A percentile compares a stretch with the other conserved stretches of the same genome.
These are phyloP conservation scores for Psococerastis gibbosa DNA, from an alignment of 2,888 invertebrate genomes.

Conservation along the genomic window DNA sequence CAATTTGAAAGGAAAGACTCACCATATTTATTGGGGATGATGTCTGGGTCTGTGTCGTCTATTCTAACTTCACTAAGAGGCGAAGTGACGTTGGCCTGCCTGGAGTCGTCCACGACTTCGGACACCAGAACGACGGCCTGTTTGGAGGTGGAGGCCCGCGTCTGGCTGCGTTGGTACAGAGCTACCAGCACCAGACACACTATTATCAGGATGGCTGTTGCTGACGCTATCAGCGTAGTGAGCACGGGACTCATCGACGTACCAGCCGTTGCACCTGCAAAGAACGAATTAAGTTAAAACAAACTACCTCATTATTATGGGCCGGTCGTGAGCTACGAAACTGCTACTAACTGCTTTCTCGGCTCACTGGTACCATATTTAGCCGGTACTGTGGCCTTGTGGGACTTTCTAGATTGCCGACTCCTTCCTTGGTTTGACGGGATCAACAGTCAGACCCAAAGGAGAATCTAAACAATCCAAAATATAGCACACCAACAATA, in stretches of 20 bases:
- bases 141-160: constrained; percentile 18
- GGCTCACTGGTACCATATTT: too few species aligned
- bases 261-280: constrained; percentile 39
- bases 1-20: too few species aligned
- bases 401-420: too few species aligned
- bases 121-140: constrained; percentile 28
- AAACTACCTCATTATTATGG: too few species aligned
- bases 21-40: constrained; percentile 79
- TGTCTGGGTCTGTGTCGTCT: constrained; percentile 68
- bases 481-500: too few species aligned
- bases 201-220: constrained; percentile 52
- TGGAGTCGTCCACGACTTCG: constrained; percentile 26
- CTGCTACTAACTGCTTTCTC: too few species aligned
- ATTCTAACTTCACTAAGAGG: constrained; percentile 19
- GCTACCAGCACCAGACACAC: constrained; percentile 59
- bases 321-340: too few species aligned
- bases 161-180: constrained; percentile 36
- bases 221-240: constrained; percentile 55
- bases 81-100: constrained; percentile 25
- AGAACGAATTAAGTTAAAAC: constrained; percentile 12
- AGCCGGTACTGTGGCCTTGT: too few species aligned
- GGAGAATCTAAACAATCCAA: too few species aligned
- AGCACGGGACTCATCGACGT: constrained; percentile 54
- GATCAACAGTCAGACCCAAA: too few species aligned
- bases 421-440: too few species aligned